Evolutionary conservation across 2,797 vertebrate genomes (phyloP).

Genomic region (Simalia tracyae): DNA sequence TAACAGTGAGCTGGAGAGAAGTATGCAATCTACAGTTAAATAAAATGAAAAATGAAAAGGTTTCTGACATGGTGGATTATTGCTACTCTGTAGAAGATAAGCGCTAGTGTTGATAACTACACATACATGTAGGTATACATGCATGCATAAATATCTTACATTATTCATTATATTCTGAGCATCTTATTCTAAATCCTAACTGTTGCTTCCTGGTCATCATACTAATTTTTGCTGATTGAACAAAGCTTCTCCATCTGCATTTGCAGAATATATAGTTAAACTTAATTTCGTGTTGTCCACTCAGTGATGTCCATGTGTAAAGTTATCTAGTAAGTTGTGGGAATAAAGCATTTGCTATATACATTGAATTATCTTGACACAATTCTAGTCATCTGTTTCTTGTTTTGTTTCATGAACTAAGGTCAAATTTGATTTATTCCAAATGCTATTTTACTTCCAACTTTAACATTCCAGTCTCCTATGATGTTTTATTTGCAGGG

Average conservation of each 20-base stretch:
- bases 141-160: background rate
- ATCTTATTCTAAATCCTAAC: background rate
- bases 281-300: background rate
- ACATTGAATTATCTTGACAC: background rate
- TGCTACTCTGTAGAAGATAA: background rate
- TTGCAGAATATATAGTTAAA: background rate
- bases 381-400: background rate
- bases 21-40: background rate
- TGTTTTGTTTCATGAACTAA: background rate
- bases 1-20: background rate
- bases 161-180: background rate
- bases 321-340: background rate
- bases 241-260: background rate
- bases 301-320: background rate
- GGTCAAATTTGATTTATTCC: background rate
- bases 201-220: background rate
- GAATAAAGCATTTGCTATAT: background rate
- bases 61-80: background rate
- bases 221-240: background rate
- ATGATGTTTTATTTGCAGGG: background rate
- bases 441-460: background rate
- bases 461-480: background rate
- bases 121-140: background rate
- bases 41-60: background rate
- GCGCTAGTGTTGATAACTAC: background rate